Percentiles rank a stretch among this genome's conserved stretches.
phyloP scores from a whole-genome alignment of 1,140 invertebrate species.

The Tetranychus cinnabarinus region DNA sequence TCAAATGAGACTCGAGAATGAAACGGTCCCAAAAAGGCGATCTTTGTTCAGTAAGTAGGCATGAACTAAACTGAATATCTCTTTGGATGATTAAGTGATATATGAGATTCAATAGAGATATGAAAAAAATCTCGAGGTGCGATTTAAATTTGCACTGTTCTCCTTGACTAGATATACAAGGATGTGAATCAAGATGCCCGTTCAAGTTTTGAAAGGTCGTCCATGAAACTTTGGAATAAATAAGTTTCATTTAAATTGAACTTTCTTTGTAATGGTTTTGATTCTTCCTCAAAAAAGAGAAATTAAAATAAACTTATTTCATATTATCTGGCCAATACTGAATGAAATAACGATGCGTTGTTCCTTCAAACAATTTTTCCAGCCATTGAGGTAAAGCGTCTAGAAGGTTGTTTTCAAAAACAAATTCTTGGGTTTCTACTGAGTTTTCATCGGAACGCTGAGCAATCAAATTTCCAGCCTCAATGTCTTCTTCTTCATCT shows the following conservation, averaged over 20 bases:
- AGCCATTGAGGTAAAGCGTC: conserved; percentile 87
- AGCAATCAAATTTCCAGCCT: conserved; percentile 22
- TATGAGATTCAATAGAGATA: too few relatives aligned
- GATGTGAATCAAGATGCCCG: background rate
- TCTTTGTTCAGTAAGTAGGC: too few relatives aligned
- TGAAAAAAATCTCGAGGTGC: too few relatives aligned
- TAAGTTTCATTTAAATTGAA: conserved; percentile 11
- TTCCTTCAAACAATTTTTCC: conserved; percentile 82
- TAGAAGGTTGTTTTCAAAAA: conserved; percentile 43
- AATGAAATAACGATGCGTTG: conserved; percentile 74
- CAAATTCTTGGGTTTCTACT: conserved; percentile 8
- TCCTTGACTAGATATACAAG: too few relatives aligned
- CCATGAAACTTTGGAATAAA: background rate
- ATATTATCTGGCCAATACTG: conserved; percentile 76
- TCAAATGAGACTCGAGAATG: too few relatives aligned
- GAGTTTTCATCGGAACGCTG: background rate
- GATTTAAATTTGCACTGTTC: too few relatives aligned
- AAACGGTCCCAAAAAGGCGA: too few relatives aligned
- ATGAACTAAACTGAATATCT: too few relatives aligned
- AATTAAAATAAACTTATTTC: conserved; percentile 9
- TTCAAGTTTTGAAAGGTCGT: background rate
- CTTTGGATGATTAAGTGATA: too few relatives aligned
- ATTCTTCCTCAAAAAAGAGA: too few relatives aligned
- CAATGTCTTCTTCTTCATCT: conserved; percentile 28
- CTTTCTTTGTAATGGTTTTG: conserved; percentile 15